Percentiles rank a stretch among this genome's conserved stretches.
Conservation (phyloP, 2,888 invertebrate genomes). For the Drosophila basisetae region DNA sequence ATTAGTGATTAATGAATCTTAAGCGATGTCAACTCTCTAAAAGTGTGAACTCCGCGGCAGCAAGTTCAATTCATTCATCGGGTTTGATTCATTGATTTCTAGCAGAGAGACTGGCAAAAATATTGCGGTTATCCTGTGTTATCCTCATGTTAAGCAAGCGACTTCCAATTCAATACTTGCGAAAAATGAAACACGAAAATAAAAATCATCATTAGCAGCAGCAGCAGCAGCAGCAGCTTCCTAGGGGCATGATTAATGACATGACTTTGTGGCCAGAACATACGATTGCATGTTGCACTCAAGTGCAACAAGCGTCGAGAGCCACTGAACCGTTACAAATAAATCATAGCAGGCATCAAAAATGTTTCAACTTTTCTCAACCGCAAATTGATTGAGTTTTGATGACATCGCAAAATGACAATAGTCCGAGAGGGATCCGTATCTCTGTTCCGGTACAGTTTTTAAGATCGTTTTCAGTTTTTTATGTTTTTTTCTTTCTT, state of each 20-base stretch:
- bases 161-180: slow-evolving; percentile 59
- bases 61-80: slow-evolving; percentile 60
- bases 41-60: slow-evolving; percentile 44
- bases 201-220: slow-evolving; percentile 68
- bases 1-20: slow-evolving; percentile 48
- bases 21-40: slow-evolving; percentile 21
- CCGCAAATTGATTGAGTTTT: slow-evolving; percentile 76
- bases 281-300: slow-evolving; percentile 57
- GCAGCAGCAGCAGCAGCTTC: slow-evolving; percentile 59
- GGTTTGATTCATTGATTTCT: slow-evolving; percentile 36
- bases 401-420: slow-evolving; percentile 62
- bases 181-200: slow-evolving; percentile 37
- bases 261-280: slow-evolving; percentile 39
- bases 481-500: slow-evolving; percentile 21
- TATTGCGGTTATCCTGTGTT: slow-evolving; percentile 31
- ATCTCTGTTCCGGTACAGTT: slow-evolving; percentile 31
- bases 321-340: slow-evolving; percentile 69
- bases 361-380: slow-evolving; percentile 45
- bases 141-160: slow-evolving; percentile 35
- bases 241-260: slow-evolving; percentile 71
- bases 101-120: slow-evolving; percentile 16
- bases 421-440: slow-evolving; percentile 15
- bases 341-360: slow-evolving; percentile 56
- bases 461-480: slow-evolving; percentile 35
- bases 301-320: slow-evolving; percentile 61